Percentiles rank a stretch among this genome's conserved stretches.
Evolutionary conservation across 2,888 invertebrate genomes (phyloP).

Genomic region (Parnassius mnemosyne): DNA sequence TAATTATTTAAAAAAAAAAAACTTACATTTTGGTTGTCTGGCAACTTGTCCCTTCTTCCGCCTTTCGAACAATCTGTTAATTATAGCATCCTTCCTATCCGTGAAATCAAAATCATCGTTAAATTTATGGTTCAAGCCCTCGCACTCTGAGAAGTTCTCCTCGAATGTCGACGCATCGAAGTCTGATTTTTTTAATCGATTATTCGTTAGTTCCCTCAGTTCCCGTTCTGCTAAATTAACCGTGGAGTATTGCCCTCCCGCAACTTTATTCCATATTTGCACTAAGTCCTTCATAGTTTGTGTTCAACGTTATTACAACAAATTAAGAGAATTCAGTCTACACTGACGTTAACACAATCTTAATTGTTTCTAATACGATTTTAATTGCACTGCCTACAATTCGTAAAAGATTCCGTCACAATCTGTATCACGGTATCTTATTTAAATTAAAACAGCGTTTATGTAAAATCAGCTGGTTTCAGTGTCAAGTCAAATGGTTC

Average conservation of each 20-base stretch:
- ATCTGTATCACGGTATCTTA: constrained; percentile 4
- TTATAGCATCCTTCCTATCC: constrained; percentile 61
- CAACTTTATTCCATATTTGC: constrained; percentile 79
- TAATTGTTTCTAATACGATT: constrained; percentile 27
- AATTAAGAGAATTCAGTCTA: constrained; percentile 11
- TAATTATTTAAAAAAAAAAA: constrained; percentile 24
- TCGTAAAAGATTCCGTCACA: constrained; percentile 4
- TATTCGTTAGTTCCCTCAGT: constrained; percentile 55
- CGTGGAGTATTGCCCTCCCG: constrained; percentile 78
- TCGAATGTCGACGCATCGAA: constrained; percentile 55
- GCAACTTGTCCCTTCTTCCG: constrained; percentile 54
- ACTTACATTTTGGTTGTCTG: constrained; percentile 71
- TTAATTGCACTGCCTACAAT: constrained; percentile 28
- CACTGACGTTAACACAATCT: constrained; percentile 26
- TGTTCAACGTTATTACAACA: constrained; percentile 28
- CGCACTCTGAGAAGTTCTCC: constrained; percentile 61
- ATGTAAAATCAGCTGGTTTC: constrained; percentile 1
- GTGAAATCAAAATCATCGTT: constrained; percentile 60
- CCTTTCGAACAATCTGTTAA: constrained; percentile 63
- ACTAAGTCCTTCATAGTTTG: constrained; percentile 82
- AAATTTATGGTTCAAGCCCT: constrained; percentile 59
- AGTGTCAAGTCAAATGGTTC: constrained; percentile 6
- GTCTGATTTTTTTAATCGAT: constrained; percentile 53
- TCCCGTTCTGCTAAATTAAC: constrained; percentile 68
- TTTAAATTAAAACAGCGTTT: constrained; percentile 6